These are phyloP conservation scores for Scaptomyza hsui DNA, from an alignment of 1,140 invertebrate genomes.

Conservation along the genomic window DNA sequence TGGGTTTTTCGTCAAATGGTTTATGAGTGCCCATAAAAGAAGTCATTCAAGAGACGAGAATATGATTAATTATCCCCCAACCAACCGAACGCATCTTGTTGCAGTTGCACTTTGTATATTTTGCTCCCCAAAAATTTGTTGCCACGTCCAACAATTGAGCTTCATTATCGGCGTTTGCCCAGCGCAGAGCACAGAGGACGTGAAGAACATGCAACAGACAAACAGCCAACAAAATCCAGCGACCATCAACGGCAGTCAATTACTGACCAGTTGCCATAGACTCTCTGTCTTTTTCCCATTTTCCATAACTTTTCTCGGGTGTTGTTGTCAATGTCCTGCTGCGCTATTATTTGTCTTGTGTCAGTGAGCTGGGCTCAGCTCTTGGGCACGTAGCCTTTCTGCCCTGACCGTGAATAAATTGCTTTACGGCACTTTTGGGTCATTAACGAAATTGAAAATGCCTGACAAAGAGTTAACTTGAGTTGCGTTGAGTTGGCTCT, in stretches of 20 bases:
- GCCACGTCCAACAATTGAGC: conserved; percentile 65
- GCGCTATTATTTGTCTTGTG: conserved; percentile 83
- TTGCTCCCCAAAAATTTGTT: conserved; percentile 51
- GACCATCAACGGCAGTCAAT: conserved; percentile 36
- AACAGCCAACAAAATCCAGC: background rate
- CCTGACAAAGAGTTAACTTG: conserved; percentile 49
- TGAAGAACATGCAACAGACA: conserved; percentile 52
- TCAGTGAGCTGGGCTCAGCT: conserved; percentile 46
- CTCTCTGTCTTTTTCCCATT: conserved; percentile 20
- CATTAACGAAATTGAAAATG: conserved; percentile 83
- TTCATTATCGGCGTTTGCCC: conserved; percentile 73
- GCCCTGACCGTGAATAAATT: conserved; percentile 63
- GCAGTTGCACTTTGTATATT: conserved; percentile 40
- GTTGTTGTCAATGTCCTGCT: conserved; percentile 83
- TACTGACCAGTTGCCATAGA: conserved; percentile 43
- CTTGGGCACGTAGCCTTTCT: conserved; percentile 3
- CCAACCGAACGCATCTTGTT: conserved; percentile 12
- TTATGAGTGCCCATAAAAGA: conserved; percentile 46
- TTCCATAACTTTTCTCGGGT: conserved; percentile 41
- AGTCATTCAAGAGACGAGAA: conserved; percentile 32
- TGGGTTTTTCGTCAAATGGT: conserved; percentile 15
- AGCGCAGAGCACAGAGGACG: conserved; percentile 30
- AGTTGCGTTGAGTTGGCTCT: conserved; percentile 2
- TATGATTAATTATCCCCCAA: conserved; percentile 67
- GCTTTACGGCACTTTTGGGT: conserved; percentile 82